Conservation (phyloP, 35 echinoderm and acorn worm species). For the Apostichopus japonicus region DNA sequence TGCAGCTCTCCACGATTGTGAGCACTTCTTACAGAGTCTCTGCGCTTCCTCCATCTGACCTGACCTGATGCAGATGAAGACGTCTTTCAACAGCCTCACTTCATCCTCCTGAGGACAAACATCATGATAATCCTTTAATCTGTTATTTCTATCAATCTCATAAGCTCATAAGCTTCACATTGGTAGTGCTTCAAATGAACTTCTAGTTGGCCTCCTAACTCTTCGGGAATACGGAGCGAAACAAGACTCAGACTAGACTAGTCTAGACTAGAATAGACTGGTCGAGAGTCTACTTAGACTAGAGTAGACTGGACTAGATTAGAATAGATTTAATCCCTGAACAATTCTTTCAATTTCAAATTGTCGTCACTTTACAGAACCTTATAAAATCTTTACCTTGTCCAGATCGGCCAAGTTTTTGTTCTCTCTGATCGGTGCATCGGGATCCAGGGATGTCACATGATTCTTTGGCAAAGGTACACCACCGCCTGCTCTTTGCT, state of each 20-base stretch:
- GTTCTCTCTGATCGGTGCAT: constrained; percentile 89
- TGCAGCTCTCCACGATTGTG: constrained; percentile 93
- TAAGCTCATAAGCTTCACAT: no score
- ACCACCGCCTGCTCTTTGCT: constrained; percentile 64
- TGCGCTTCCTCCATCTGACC: constrained; percentile 95
- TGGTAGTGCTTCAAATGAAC: no score
- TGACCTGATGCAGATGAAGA: constrained; percentile 81
- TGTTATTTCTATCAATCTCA: not conserved
- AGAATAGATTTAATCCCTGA: no score
- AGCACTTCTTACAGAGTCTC: constrained; percentile 88
- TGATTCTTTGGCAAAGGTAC: constrained; percentile 29
- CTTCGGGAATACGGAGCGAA: no score
- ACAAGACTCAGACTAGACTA: no score
- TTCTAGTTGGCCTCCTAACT: no score
- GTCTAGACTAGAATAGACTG: no score
- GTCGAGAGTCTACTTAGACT: no score
- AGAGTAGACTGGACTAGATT: no score
- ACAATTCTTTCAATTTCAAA: no score
- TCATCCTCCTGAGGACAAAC: constrained; percentile 78
- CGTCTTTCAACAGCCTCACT: constrained; percentile 63
- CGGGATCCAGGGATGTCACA: constrained; percentile 81
- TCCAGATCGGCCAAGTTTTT: constrained; percentile 89
- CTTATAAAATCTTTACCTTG: constrained; percentile 64
- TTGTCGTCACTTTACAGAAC: no score
- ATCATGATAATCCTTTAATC: not conserved